Evolutionary conservation across 2,888 invertebrate species (phyloP).

Genomic region (Drosophila paracracens): DNA sequence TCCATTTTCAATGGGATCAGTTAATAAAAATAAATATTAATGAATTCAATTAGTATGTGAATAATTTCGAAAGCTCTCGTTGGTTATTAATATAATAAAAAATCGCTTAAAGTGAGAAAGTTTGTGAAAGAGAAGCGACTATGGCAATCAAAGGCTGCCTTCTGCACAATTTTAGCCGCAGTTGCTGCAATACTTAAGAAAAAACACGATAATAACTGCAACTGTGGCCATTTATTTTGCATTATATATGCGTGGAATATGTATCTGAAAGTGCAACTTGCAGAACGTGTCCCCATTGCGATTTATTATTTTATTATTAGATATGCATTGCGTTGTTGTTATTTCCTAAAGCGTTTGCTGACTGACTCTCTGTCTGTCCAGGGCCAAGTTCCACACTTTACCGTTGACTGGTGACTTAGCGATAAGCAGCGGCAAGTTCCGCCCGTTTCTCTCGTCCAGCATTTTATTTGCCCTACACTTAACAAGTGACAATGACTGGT

Average conservation of each 20-base stretch:
- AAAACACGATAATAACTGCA: conserved; percentile 2
- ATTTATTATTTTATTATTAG: conserved; percentile 47
- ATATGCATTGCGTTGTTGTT: conserved; percentile 44
- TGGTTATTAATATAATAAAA: not conserved
- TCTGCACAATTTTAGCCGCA: not conserved
- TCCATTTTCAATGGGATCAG: not conserved
- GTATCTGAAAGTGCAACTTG: conserved; percentile 16
- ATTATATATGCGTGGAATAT: conserved; percentile 3
- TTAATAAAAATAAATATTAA: not conserved
- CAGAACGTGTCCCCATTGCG: conserved; percentile 4
- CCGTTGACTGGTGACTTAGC: conserved; percentile 16
- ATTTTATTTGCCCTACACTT: conserved; percentile 53
- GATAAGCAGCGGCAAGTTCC: conserved; percentile 34
- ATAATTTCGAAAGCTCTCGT: not conserved
- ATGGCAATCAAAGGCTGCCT: not conserved
- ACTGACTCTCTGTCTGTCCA: conserved; percentile 26
- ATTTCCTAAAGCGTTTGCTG: conserved; percentile 16
- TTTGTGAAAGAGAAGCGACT: not conserved
- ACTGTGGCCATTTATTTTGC: conserved; percentile 37
- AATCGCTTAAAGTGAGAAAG: not conserved
- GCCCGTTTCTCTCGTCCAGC: not conserved
- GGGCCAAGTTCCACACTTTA: conserved; percentile 11
- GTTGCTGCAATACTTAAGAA: not conserved
- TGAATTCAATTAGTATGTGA: not conserved
- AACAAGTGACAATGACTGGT: conserved; percentile 61